Evolutionary conservation across 1,140 invertebrate genomes (phyloP), one percentile per base, ranked within the genome.

Genomic region (Trichomalopsis sarcophagae): DNA sequence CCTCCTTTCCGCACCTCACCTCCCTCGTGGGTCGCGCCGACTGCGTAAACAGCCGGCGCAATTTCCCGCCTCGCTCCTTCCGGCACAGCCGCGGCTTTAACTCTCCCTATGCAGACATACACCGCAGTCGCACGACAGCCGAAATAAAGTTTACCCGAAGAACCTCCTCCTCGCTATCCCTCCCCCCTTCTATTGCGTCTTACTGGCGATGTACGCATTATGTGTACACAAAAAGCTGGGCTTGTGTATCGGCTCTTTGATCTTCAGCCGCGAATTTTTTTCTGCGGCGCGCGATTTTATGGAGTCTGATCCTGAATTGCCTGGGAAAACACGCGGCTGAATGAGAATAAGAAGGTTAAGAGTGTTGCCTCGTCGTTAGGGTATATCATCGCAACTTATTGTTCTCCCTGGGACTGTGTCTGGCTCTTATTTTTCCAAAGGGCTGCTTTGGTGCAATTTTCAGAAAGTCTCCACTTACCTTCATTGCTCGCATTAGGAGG

Each of bases 31-130:
- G 23, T 71, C 36, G 68, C 23, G 23, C 21, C 47, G 81, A 71
- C 62, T 84, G 78, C 78, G 86, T 84, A 86, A 86, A 86, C 82
- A 86, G 66, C 71, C 47, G 77, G 71, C 44, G 86, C 86, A 86
- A 86, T 86, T 84, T 86, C 86, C 82, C 82, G 86, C 10, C 69
- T 80, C 71, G 50, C 69, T 73, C 62, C 44, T n/a, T 23, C 62
- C 62, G 23, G 23, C 4, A 10, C 50, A 62, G n/a, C 36, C 11
- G 55, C 33, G 62, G 30, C 27, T 71, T 71, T 62, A 50, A 81
- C 44, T 73, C 66, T 14, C 9, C 33, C 14, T 2, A 11, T 23
- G n/a, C 7, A 62, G 40, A 11, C 0, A 13, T 23, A 62, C 21
- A 62, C 55, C 27, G 17, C 69, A 82, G 36, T 30, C 30, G 77